A percentile compares a stretch with the other conserved stretches of the same genome.
Conservation (phyloP, 2,797 vertebrate genomes). For the Pseudochaenichthys georgianus region DNA sequence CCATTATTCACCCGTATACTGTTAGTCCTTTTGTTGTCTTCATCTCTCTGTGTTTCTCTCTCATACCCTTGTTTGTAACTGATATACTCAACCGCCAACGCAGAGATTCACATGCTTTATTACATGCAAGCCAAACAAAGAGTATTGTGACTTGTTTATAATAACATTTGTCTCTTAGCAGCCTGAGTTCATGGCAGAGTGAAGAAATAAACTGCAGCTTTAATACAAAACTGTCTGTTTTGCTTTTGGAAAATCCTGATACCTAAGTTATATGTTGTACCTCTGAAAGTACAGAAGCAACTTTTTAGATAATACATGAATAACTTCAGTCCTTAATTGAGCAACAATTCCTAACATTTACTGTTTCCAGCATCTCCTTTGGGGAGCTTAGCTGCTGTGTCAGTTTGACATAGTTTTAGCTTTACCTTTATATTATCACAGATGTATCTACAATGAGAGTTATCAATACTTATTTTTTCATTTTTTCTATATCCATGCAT, state of each 20-base stretch:
- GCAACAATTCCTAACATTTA: not conserved
- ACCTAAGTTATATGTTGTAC: not conserved
- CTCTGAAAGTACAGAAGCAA: not conserved
- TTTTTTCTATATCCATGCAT: slow-evolving; percentile 26
- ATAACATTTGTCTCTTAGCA: slow-evolving; percentile 1
- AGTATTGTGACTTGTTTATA: slow-evolving; percentile 30
- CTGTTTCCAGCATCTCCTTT: not conserved
- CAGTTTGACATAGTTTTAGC: not conserved
- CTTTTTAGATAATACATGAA: not conserved
- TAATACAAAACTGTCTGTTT: not conserved
- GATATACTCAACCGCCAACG: slow-evolving; percentile 49
- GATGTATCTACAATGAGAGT: not conserved
- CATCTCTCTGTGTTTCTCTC: slow-evolving; percentile 31
- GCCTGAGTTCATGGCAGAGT: slow-evolving; percentile 7
- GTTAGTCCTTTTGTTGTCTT: slow-evolving; percentile 52
- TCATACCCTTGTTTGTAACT: slow-evolving; percentile 48
- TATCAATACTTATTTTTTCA: not conserved
- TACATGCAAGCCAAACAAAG: slow-evolving; percentile 17
- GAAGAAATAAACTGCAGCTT: not conserved
- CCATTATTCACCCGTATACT: slow-evolving; percentile 38
- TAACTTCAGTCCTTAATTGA: not conserved
- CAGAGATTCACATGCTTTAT: slow-evolving; percentile 35
- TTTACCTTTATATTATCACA: not conserved
- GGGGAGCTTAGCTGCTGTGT: not conserved
- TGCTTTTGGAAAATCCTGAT: not conserved